phyloP scores from a whole-genome alignment of 1,140 invertebrate species.

The Nephila pilipes region DNA sequence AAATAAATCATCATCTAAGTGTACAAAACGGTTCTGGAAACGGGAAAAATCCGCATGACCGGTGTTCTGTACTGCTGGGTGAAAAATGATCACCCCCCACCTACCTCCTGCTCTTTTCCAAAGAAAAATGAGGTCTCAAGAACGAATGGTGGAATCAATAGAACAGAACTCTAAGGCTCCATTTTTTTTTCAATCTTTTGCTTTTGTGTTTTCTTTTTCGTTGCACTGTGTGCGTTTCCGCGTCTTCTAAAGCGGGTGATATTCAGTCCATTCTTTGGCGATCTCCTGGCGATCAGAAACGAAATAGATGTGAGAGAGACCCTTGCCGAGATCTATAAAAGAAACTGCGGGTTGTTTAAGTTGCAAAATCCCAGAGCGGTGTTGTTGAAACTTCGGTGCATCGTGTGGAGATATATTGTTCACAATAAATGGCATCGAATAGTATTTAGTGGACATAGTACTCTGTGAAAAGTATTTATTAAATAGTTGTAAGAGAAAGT shows the following conservation, averaged over 20 bases:
- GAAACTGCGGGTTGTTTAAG: not conserved
- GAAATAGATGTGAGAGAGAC: conserved; percentile 17
- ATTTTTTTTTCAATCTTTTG: not conserved
- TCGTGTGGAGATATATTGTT: no score
- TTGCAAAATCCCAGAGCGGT: not conserved
- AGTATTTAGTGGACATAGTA: no score
- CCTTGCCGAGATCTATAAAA: not conserved
- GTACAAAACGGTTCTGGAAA: conserved; percentile 60
- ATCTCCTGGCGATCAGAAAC: not conserved
- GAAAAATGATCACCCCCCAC: conserved; percentile 55
- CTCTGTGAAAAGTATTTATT: no score
- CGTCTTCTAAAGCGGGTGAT: not conserved
- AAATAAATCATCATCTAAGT: conserved; percentile 66
- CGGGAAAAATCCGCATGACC: conserved; percentile 49
- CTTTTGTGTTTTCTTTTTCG: not conserved
- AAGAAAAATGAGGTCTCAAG: conserved; percentile 68
- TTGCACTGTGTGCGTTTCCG: not conserved
- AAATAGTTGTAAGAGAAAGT: no score
- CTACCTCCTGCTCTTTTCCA: not conserved
- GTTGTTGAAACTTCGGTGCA: not conserved
- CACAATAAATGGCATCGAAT: no score
- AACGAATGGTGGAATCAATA: conserved; percentile 65
- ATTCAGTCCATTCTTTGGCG: conserved; percentile 18
- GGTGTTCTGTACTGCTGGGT: conserved; percentile 58
- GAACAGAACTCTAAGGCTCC: conserved; percentile 4